Conservation (phyloP, 2,888 invertebrate species). For the Macrophya alboannulata region DNA sequence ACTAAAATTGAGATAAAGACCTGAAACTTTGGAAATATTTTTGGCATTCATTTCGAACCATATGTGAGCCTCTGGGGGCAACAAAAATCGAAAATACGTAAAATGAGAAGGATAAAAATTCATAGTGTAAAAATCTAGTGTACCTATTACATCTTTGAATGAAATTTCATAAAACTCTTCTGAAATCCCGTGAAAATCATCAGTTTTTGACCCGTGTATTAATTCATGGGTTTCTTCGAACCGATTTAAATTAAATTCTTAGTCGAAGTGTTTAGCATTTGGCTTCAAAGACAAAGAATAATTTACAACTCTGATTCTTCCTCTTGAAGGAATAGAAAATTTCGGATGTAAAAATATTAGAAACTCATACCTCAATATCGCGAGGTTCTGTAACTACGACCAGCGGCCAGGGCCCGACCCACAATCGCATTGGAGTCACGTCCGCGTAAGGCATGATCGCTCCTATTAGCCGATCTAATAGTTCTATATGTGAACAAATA, state of each 20-base stretch:
- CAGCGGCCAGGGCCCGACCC: constrained; percentile 65
- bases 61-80: no score
- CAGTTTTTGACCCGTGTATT: no score
- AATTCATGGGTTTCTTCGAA: background rate
- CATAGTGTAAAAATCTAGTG: background rate
- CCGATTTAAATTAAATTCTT: background rate
- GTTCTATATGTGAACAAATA: background rate
- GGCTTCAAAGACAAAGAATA: background rate
- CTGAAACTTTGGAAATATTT: no score
- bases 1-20: no score
- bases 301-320: background rate
- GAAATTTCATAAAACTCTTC: background rate
- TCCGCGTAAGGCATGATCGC: constrained; percentile 27
- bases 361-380: constrained; percentile 54
- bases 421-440: constrained; percentile 62
- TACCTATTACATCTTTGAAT: background rate
- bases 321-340: background rate
- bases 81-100: no score
- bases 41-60: no score
- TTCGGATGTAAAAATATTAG: background rate
- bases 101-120: no score
- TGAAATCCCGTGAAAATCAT: background rate
- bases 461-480: background rate
- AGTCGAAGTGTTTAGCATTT: background rate
- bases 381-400: constrained; percentile 63